These are phyloP conservation scores for Pampusana beccarii DNA, from an alignment of 2,113 vertebrate genomes.

Conservation along the genomic window DNA sequence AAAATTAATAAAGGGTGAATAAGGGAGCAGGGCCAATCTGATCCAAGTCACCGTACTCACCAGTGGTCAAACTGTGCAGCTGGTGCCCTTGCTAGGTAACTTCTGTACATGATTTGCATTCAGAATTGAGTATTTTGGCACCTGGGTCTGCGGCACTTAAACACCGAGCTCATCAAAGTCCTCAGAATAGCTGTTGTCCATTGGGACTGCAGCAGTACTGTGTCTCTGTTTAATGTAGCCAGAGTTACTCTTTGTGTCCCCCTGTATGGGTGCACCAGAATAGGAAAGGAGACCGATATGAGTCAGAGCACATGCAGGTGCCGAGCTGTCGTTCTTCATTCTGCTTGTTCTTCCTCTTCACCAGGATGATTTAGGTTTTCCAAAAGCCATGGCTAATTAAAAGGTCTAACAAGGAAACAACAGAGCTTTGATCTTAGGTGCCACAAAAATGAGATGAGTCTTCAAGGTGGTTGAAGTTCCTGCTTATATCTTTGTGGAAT, in stretches of 20 bases:
- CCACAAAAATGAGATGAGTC: not conserved
- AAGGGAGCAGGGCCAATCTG: not conserved
- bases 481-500: not conserved
- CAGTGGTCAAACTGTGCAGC: not conserved
- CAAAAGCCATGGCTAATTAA: not conserved
- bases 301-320: not conserved
- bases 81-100: not conserved
- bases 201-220: not conserved
- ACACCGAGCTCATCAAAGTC: not conserved
- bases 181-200: not conserved
- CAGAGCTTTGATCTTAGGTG: not conserved
- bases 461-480: not conserved
- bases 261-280: accelerated
- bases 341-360: not conserved
- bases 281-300: not conserved
- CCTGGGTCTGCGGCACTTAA: not conserved
- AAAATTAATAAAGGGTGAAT: not conserved
- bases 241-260: not conserved
- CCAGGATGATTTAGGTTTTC: not conserved
- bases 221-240: not conserved
- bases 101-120: not conserved
- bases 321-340: not conserved
- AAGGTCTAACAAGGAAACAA: not conserved
- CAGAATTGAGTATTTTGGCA: not conserved
- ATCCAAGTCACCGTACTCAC: not conserved